Conservation (phyloP, 2,888 invertebrate species). For the Invenusta paracnida region DNA sequence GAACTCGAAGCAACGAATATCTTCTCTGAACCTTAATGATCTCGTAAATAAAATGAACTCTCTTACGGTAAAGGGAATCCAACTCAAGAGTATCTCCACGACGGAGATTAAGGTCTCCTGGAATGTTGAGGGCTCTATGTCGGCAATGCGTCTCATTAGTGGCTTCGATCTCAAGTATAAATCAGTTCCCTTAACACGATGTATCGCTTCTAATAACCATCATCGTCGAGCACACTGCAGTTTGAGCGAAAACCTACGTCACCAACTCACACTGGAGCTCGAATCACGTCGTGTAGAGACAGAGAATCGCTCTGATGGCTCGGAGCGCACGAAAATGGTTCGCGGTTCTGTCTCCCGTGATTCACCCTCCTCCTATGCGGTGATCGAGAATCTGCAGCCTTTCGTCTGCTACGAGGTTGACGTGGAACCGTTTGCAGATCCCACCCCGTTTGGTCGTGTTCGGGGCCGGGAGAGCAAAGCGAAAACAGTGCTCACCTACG, state of each 20-base stretch:
- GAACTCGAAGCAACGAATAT: constrained; percentile 5
- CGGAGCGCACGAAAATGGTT: constrained; percentile 29
- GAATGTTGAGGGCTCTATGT: constrained; percentile 21
- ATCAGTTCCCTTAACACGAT: constrained; percentile 24
- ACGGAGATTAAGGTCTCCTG: constrained; percentile 34
- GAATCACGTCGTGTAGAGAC: background rate
- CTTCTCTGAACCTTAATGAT: background rate
- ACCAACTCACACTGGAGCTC: constrained; percentile 24
- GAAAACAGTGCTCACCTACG: constrained; percentile 40
- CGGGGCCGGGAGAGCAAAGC: constrained; percentile 30
- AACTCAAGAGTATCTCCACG: constrained; percentile 37
- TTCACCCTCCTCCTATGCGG: constrained; percentile 27
- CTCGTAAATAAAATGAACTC: constrained; percentile 30
- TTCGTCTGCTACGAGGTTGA: constrained; percentile 41
- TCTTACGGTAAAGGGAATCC: background rate
- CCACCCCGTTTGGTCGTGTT: background rate
- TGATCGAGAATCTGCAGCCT: constrained; percentile 39
- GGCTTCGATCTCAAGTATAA: constrained; percentile 37
- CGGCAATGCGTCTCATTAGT: constrained; percentile 8
- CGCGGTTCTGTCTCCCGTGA: constrained; percentile 24
- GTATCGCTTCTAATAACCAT: constrained; percentile 31
- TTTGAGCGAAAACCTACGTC: constrained; percentile 14
- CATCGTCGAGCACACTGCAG: constrained; percentile 14
- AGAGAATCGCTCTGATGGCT: constrained; percentile 1
- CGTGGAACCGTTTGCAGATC: constrained; percentile 36